Evolutionary conservation across 2,797 vertebrate genomes (phyloP), one percentile per base, ranked within the genome.

Genomic region (Capromys pilorides): DNA sequence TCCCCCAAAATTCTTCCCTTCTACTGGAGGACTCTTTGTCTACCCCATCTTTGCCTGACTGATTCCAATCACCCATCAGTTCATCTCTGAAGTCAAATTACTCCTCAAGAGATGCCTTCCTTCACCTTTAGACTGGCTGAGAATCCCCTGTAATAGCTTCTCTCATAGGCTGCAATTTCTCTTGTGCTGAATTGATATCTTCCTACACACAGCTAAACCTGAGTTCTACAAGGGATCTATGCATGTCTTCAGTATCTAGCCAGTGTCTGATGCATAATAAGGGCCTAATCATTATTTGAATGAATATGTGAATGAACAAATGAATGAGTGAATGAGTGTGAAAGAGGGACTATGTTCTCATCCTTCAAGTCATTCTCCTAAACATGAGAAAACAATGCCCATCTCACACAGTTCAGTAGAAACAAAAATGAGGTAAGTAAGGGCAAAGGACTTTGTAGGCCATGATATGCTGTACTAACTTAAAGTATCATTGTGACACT

Each of bases 41-140:
- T 31, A 61, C 18, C 13, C 36, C 28, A 80, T 64, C 36, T 61
- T 92, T 57, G 89, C 45, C 61, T 90, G 51, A 24, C 62, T 78
- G 85, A 84, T 2, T 18, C 21, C 36, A 54, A 66, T 82, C 45
- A 73, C 5, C 33, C n/a, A 92, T 90, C 31, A 61, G 66, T 79
- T 96, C 66, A 81, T 45, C 78, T 94, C 41, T 81, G 86, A 94
- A 51, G 19, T 92, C 73, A 83, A 92, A 75, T 94, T 75, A 83
- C 62, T 39, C 49, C 13, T 79, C 64, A 82, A 64, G 14, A 64
- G 24, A 79, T 90, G 62, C 19, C 88, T 93, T 90, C 6, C 36
- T n/a, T 90, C 28, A 36, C 8, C 41, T 26, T 31, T 45, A 85
- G 67, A 64, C 57, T 88, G 41, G 31, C 67, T 67, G 79, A 90